These are phyloP conservation scores for Eidolon helvum DNA, from an alignment of 2,113 vertebrate genomes.

Conservation along the genomic window DNA sequence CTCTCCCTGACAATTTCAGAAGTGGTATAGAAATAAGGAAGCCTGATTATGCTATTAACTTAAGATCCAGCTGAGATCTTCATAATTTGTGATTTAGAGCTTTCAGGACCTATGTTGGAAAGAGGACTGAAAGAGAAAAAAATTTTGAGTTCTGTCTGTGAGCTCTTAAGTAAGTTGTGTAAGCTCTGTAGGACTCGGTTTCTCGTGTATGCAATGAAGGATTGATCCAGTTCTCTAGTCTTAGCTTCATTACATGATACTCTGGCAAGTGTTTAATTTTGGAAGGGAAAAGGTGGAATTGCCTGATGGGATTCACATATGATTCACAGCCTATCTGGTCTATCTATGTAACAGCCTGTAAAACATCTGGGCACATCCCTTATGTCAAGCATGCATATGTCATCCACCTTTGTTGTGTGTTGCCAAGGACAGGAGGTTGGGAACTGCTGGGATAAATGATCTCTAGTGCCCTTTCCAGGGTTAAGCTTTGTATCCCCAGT, in stretches of 20 bases:
- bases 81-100: neutral
- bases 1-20: neutral
- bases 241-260: neutral
- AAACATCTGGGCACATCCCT: neutral
- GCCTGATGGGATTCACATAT: neutral
- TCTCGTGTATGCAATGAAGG: neutral
- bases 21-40: neutral
- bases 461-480: neutral
- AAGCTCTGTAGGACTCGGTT: neutral
- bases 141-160: neutral
- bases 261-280: neutral
- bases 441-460: neutral
- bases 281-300: neutral
- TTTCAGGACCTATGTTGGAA: neutral
- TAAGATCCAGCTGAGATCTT: neutral
- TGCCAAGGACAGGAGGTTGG: neutral
- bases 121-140: neutral
- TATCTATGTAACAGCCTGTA: neutral
- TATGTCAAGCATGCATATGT: neutral
- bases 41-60: neutral
- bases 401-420: neutral
- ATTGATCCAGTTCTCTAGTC: neutral
- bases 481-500: neutral
- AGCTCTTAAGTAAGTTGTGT: neutral
- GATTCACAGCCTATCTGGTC: neutral